Percentiles rank a stretch among this genome's conserved stretches.
Conservation (phyloP, 2,797 vertebrate species). For the Mormyrus proboscirostris region DNA sequence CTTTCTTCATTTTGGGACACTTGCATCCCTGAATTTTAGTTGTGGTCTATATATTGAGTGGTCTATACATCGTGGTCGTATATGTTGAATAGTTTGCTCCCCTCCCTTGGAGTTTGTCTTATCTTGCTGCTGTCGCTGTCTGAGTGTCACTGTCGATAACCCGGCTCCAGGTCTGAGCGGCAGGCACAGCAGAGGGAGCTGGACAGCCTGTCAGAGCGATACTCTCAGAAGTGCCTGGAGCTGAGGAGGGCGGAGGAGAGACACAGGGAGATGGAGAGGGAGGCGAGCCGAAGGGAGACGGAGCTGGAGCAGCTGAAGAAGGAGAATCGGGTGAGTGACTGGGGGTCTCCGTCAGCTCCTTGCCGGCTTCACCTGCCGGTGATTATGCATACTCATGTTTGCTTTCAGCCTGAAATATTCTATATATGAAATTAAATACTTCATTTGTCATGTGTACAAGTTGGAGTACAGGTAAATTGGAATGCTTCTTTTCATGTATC, state of each 20-base stretch:
- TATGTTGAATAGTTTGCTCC: neutral
- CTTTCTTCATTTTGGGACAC: neutral
- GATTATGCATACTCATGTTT: neutral
- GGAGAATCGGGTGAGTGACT: conserved; percentile 79
- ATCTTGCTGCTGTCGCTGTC: neutral
- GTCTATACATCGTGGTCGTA: neutral
- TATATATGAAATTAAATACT: neutral
- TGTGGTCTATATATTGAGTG: neutral
- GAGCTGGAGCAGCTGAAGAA: conserved; percentile 76
- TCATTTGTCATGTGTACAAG: neutral
- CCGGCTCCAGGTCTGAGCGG: conserved; percentile 58
- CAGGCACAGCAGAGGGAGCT: conserved; percentile 73
- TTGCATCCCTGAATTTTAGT: neutral
- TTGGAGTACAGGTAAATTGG: neutral
- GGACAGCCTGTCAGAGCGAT: conserved; percentile 77
- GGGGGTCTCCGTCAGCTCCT: neutral
- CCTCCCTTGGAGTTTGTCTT: neutral
- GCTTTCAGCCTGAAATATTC: neutral
- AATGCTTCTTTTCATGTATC: neutral
- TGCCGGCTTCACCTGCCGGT: neutral
- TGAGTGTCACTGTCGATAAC: neutral
- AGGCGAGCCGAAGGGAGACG: conserved; percentile 62
- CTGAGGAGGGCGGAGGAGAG: conserved; percentile 64
- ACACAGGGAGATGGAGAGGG: conserved; percentile 63
- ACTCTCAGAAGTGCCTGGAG: conserved; percentile 84